phyloP scores from a whole-genome alignment of 2,797 vertebrate species.

The Coilia nasus region DNA sequence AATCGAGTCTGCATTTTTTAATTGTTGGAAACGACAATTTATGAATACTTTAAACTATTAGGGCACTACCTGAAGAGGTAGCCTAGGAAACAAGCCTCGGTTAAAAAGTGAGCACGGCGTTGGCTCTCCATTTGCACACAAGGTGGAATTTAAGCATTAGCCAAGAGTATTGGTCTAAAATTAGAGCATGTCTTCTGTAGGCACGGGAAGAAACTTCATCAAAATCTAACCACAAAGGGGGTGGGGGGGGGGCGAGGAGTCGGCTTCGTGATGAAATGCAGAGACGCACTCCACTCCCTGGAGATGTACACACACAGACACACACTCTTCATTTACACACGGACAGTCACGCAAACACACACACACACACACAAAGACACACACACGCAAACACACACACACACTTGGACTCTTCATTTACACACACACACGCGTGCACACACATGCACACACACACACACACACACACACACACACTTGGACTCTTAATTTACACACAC shows the following conservation, averaged over 20 bases:
- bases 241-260: not conserved
- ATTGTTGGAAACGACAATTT: no score
- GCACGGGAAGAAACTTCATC: not conserved
- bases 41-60: no score
- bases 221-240: not conserved
- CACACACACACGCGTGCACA: not conserved
- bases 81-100: no score
- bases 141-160: not conserved
- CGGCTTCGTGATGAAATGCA: not conserved
- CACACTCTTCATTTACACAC: not conserved
- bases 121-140: not conserved
- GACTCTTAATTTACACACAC: no score
- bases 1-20: no score
- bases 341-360: slow-evolving; percentile 3
- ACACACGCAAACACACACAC: slow-evolving; percentile 14
- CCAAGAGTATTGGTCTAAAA: not conserved
- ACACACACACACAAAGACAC: not conserved
- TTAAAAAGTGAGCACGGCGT: no score
- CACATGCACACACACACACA: not conserved
- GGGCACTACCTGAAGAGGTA: no score
- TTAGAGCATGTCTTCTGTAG: no score
- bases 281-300: slow-evolving; percentile 5
- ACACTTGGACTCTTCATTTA: no score
- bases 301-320: not conserved
- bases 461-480: slow-evolving; percentile 26